Evolutionary conservation across 2,888 invertebrate species (phyloP).

Genomic region (Oxyscelio sp.): DNA sequence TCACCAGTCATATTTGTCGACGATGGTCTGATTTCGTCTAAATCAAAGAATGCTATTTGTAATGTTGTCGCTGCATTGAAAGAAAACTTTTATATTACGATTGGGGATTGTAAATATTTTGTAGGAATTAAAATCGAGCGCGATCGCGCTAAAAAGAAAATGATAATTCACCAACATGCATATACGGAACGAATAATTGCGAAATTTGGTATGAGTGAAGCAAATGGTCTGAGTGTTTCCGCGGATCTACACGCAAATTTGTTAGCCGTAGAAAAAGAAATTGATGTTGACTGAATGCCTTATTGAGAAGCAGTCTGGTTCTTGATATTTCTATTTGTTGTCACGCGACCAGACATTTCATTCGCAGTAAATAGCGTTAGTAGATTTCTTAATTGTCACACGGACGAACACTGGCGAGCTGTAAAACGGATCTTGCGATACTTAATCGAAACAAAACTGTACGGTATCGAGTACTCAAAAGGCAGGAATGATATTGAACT

Average conservation of each 20-base stretch:
- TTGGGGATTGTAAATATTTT: not conserved
- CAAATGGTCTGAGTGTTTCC: not conserved
- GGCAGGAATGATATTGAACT: too few species aligned
- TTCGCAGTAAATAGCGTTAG: too few species aligned
- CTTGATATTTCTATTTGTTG: not conserved
- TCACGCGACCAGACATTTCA: not conserved
- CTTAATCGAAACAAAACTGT: too few species aligned
- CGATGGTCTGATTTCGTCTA: not conserved
- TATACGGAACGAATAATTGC: not conserved
- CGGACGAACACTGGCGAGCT: too few species aligned
- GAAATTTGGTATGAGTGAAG: slow-evolving; percentile 1
- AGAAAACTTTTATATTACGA: slow-evolving; percentile 2
- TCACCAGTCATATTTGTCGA: slow-evolving; percentile 6
- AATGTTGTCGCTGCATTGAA: not conserved
- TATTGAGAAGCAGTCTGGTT: not conserved
- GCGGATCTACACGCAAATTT: slow-evolving; percentile 4
- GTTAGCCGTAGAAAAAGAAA: not conserved
- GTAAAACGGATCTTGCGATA: too few species aligned
- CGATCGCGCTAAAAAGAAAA: not conserved
- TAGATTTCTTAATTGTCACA: too few species aligned
- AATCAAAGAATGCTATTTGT: not conserved
- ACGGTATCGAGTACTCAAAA: too few species aligned
- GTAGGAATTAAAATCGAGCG: slow-evolving; percentile 12
- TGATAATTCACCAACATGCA: slow-evolving; percentile 1
- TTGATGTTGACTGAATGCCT: not conserved